These are phyloP conservation scores for Eupristina koningsbergeri DNA, from an alignment of 1,140 invertebrate species.

Conservation along the genomic window DNA sequence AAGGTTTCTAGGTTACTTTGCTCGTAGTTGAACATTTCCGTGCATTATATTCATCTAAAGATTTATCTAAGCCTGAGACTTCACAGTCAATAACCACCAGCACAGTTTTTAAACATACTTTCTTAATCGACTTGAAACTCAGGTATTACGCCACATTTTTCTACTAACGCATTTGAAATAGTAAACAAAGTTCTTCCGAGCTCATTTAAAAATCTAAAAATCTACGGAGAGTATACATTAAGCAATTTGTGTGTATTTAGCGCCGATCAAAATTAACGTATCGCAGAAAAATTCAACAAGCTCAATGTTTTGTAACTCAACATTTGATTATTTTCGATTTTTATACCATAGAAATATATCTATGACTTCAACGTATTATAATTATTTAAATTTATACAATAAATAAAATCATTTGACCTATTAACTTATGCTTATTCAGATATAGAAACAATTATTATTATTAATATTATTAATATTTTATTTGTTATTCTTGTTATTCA, in stretches of 20 bases:
- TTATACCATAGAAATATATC: neutral
- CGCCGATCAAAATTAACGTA: slow-evolving; percentile 19
- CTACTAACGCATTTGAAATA: slow-evolving; percentile 15
- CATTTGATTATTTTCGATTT: neutral
- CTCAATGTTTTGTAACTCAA: neutral
- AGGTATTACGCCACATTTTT: slow-evolving; percentile 22
- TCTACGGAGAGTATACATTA: slow-evolving; percentile 19
- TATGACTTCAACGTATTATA: slow-evolving; percentile 9
- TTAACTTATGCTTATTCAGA: slow-evolving; percentile 1
- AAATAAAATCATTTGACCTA: slow-evolving; percentile 15
- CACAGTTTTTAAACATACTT: slow-evolving; percentile 21
- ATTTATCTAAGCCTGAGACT: slow-evolving; percentile 39
- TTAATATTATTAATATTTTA: neutral
- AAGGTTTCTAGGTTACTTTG: slow-evolving; percentile 30
- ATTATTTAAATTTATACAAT: slow-evolving; percentile 5
- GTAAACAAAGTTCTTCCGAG: slow-evolving; percentile 23
- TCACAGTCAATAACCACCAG: slow-evolving; percentile 14
- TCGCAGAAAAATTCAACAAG: slow-evolving; percentile 8
- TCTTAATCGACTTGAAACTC: slow-evolving; percentile 36
- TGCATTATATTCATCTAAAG: slow-evolving; percentile 27
- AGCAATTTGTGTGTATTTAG: neutral
- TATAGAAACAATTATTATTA: slow-evolving; percentile 14
- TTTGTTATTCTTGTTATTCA: too few species aligned
- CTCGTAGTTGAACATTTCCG: slow-evolving; percentile 19
- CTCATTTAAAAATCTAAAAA: slow-evolving; percentile 10